Base-by-base conservation (phyloP, 1,140 invertebrate species). In the Tetragonula clypearis region DNA sequence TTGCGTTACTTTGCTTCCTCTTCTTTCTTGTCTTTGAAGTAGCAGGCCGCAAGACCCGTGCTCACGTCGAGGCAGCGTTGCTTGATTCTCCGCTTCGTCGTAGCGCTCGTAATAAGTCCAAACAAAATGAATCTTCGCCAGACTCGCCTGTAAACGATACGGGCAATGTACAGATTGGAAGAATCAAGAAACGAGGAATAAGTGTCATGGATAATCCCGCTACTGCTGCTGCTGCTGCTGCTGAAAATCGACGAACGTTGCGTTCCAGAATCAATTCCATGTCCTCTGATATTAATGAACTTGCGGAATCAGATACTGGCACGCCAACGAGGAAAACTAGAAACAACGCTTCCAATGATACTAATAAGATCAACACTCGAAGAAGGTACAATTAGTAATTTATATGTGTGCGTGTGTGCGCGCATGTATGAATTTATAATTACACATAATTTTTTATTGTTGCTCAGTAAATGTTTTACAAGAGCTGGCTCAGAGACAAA, bases 401-500 rank as follows among this genome's bases (percentile, higher is more conserved):
- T 55, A 15, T 23, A 11, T 74, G 30, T 82, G 41, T 49, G 41
- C 0, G 41, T 41, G 41, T 11, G 6, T 8, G 41, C 8, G 41
- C 8, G 41, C 41, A 82, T 58, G 14, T 56, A 62, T 60, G 4
- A 41, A 19, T 84, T 71, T 73, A 49, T 49, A 49, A 49, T 49
- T 81, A 21, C 65, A 17, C 55, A 26, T 65, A 14, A 1, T 73
- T 71, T 35, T 35, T 21, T n/a, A 14, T 56, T 71, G 49, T 84
- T 66, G 72, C 82, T 55, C 53, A 72, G 85, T 73, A 92, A 92
- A 58, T 87, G 81, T 14, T 6, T 73, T 2, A 75, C 77, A 14
- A 91, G 93, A 86, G 93, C 93, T 85, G 90, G 89, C 8, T 94
- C 93, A 35, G 93, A 94, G 68, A 49, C 86, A 41, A 91, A 90